phyloP scores from a whole-genome alignment of 2,888 invertebrate species.

The Sialis fuliginosa region DNA sequence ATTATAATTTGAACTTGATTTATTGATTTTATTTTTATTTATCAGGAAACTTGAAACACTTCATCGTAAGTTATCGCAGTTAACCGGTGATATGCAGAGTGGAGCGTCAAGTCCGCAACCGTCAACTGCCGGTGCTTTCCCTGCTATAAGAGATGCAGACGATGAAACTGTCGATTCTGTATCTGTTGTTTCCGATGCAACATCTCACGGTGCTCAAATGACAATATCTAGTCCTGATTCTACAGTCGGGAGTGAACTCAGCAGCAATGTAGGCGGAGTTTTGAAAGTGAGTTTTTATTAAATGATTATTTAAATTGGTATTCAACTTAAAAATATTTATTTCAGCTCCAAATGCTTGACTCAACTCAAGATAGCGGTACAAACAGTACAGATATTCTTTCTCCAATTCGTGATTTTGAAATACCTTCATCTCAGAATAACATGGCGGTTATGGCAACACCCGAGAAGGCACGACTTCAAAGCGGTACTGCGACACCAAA shows the following conservation, averaged over 20 bases:
- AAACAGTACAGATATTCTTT: background rate
- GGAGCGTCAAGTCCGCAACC: no score
- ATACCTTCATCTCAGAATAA: slow-evolving; percentile 5
- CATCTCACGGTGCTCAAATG: background rate
- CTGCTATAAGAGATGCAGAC: background rate
- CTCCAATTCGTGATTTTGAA: background rate
- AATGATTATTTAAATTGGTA: no score
- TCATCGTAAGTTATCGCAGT: slow-evolving; percentile 35
- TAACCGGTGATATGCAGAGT: slow-evolving; percentile 18
- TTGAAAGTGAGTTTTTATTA: slow-evolving; percentile 22
- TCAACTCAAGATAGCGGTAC: background rate
- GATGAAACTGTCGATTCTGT: background rate
- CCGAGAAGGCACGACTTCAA: slow-evolving; percentile 7
- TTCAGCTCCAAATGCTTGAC: slow-evolving; percentile 9
- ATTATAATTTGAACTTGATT: background rate
- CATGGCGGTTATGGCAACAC: slow-evolving; percentile 6
- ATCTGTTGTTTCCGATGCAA: background rate
- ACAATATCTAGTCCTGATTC: slow-evolving; percentile 8
- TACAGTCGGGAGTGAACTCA: slow-evolving; percentile 27
- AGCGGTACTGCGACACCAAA: slow-evolving; percentile 19
- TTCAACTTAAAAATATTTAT: background rate
- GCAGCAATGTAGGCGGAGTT: slow-evolving; percentile 40
- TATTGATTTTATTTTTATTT: background rate
- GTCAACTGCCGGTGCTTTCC: no score
- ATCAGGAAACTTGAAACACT: slow-evolving; percentile 14